phyloP scores from a whole-genome alignment of 2,113 vertebrate genomes.

The Gambusia affinis region DNA sequence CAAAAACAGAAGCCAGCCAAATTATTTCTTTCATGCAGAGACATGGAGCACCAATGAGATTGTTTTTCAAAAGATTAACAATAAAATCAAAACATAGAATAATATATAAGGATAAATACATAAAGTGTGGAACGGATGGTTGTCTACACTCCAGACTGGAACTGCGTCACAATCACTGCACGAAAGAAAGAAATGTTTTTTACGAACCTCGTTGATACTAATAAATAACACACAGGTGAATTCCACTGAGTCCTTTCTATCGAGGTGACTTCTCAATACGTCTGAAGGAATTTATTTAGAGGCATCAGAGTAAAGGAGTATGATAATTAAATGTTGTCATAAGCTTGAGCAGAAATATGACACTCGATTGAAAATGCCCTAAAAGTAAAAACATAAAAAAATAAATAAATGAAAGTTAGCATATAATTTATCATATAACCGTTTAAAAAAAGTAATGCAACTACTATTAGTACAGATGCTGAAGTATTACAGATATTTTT shows the following conservation, averaged over 20 bases:
- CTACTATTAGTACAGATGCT: neutral
- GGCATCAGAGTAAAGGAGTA: neutral
- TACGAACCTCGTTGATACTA: neutral
- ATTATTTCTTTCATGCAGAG: slow-evolving; percentile 4
- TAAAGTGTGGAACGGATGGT: neutral
- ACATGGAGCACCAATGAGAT: neutral
- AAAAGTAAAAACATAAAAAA: neutral
- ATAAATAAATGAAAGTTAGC: neutral
- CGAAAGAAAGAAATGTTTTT: neutral
- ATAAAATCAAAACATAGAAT: neutral
- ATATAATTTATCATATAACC: neutral
- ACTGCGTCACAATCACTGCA: neutral
- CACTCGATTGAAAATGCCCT: neutral
- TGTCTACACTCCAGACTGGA: neutral
- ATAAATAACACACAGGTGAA: no score
- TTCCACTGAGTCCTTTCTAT: no score
- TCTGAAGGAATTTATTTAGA: neutral
- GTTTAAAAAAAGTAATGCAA: neutral
- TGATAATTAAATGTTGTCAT: neutral
- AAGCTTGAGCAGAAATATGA: neutral
- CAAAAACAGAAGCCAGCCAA: neutral
- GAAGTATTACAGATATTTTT: neutral
- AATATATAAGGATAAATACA: neutral
- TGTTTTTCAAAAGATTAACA: neutral
- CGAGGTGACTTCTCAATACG: neutral